These are phyloP conservation scores for Heliconius hermathena DNA, from an alignment of 1,140 invertebrate species.

Conservation along the genomic window DNA sequence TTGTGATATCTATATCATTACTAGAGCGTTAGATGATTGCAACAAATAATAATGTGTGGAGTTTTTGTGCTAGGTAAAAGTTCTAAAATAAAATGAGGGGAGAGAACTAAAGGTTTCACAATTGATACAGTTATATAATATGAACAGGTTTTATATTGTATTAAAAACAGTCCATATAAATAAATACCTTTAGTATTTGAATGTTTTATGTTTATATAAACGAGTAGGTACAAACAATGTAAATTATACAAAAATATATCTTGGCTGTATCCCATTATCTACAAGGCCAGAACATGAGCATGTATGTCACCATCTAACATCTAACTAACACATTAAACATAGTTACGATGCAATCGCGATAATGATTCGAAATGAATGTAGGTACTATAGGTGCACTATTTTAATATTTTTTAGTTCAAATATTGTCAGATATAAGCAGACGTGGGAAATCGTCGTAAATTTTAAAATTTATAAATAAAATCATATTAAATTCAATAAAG, in stretches of 20 bases:
- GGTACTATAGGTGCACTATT: slow-evolving; percentile 4
- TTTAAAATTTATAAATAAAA: not conserved
- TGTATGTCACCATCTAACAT: slow-evolving; percentile 20
- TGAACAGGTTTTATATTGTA: not conserved
- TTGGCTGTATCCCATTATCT: slow-evolving; percentile 1
- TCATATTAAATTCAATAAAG: not conserved
- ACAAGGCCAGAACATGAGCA: slow-evolving; percentile 26
- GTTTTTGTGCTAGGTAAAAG: not conserved
- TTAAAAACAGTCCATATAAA: too few species aligned
- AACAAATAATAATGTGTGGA: not conserved
- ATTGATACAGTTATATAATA: not conserved
- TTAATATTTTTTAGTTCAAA: not conserved
- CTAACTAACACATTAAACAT: slow-evolving; percentile 55
- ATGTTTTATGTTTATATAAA: not conserved
- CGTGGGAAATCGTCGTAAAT: not conserved
- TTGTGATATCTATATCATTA: slow-evolving; percentile 60
- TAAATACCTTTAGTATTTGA: not conserved
- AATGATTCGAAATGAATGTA: slow-evolving; percentile 37
- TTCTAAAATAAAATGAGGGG: not conserved
- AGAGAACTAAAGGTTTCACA: not conserved
- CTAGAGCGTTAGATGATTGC: slow-evolving; percentile 9
- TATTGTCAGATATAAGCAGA: not conserved
- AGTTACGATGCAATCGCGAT: slow-evolving; percentile 56
- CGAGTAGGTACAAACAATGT: not conserved
- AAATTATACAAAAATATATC: not conserved